phyloP scores from a whole-genome alignment of 1,140 invertebrate genomes.

The Archivesica marissinica region DNA sequence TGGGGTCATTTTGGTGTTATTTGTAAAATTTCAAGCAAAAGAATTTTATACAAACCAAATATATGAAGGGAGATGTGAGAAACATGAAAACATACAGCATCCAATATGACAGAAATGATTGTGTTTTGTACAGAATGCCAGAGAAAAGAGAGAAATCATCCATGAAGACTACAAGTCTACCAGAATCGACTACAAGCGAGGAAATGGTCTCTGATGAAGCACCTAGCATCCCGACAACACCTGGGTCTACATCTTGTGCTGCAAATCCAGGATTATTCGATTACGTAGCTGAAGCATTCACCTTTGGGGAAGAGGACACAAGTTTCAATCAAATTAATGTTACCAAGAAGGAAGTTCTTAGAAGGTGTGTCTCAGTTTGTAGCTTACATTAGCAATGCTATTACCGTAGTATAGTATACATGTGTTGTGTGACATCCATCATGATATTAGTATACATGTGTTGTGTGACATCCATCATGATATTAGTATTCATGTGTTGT shows the following conservation, averaged over 20 bases:
- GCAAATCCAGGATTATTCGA: not conserved
- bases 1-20: too few relatives aligned
- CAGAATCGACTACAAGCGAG: not conserved
- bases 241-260: constrained; percentile 40
- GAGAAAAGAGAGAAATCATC: not conserved
- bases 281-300: constrained; percentile 27
- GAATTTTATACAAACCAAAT: too few relatives aligned
- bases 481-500: too few relatives aligned
- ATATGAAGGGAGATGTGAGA: too few relatives aligned
- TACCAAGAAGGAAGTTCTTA: constrained; percentile 35
- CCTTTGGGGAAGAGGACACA: constrained; percentile 40
- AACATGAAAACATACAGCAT: too few relatives aligned
- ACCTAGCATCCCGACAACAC: not conserved
- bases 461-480: too few relatives aligned
- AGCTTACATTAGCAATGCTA: too few relatives aligned
- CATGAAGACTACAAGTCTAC: not conserved
- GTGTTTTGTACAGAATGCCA: constrained; percentile 3
- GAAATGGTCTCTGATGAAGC: constrained; percentile 24
- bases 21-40: too few relatives aligned
- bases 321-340: constrained; percentile 49
- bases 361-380: constrained; percentile 55
- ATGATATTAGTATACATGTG: too few relatives aligned
- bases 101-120: too few relatives aligned
- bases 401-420: too few relatives aligned
- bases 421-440: too few relatives aligned